Evolutionary conservation across 2,113 vertebrate genomes (phyloP), one percentile per base, ranked within the genome.

Genomic region (Beaufortia kweichowensis): DNA sequence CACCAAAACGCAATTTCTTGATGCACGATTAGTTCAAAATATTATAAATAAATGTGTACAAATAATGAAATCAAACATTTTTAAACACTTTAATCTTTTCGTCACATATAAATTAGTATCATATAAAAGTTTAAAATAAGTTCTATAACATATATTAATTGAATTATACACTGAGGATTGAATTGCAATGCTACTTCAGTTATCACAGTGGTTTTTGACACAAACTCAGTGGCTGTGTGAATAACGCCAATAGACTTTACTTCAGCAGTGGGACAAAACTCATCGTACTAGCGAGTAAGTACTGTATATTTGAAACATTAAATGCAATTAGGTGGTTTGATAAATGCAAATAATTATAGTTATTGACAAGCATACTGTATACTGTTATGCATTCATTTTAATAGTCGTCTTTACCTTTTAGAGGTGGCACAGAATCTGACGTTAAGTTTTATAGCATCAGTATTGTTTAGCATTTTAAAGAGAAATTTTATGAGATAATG

Each of bases 241-340:
- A n/a, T 63, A 3, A 1, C 6, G 35, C 6, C 31, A 9, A 59
- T 9, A 67, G 14, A 15, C 4, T 43, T 4, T 23, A 35, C 17
- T 64, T 64, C 26, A 19, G 19, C 43, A 48, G 6, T 31, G 57
- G 59, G 33, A 65, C 50, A 26, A 6, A 60, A 26, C 57, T 60
- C 24, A 73, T 61, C 39, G 41, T 41, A 60, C 12, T 46, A 21
- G 5, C 66, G 53, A 50, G 41, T 68, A 68, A 68, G 66, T 68
- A 35, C 65, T 3, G 17, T 8, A 3, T 28, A 12, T 53, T n/a
- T 50, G 17, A n/a, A 48, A n/a, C 11, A 17, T 21, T 21, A 50
- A 31, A n/a, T 46, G 15, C 14, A 17, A 26, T 29, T 48, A 26
- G 14, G 10, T 29, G 31, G 9, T 8, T 66, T 65, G 6, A 2